Conservation (phyloP, 1,140 invertebrate genomes). For the Ceratina calcarata region DNA sequence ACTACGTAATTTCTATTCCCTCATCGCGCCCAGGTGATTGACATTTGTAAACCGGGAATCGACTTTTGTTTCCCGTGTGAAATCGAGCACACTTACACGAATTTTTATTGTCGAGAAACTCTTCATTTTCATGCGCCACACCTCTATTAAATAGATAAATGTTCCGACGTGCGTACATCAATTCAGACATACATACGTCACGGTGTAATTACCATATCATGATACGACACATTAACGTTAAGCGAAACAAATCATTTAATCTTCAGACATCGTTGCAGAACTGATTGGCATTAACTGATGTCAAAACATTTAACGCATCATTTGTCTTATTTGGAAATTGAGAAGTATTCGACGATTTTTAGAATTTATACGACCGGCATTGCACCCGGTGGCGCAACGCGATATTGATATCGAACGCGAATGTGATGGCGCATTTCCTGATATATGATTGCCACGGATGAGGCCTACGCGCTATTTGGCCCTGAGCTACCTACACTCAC, state of each 20-base stretch:
- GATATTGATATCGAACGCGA: background rate
- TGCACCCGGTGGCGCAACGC: constrained; percentile 1
- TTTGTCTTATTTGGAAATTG: background rate
- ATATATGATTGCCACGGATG: constrained; percentile 59
- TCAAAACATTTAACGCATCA: background rate
- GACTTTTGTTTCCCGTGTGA: background rate
- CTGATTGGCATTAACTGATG: too few relatives aligned
- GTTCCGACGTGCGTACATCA: too few relatives aligned
- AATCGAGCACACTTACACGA: background rate
- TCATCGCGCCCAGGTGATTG: background rate
- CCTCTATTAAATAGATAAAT: background rate
- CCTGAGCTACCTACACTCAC: constrained; percentile 67
- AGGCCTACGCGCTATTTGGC: constrained; percentile 61
- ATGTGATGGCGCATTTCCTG: constrained; percentile 65
- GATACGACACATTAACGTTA: background rate
- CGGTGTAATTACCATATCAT: background rate
- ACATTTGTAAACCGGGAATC: background rate
- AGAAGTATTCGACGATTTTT: background rate
- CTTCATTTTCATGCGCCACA: constrained; percentile 1
- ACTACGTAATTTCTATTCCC: constrained; percentile 4
- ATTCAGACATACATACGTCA: too few relatives aligned
- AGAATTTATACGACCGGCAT: background rate
- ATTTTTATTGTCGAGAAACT: too few relatives aligned
- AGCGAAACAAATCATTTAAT: constrained; percentile 6
- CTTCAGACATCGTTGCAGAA: too few relatives aligned